Conservation (phyloP, 1,140 invertebrate genomes). For the Leucophenga varia region DNA sequence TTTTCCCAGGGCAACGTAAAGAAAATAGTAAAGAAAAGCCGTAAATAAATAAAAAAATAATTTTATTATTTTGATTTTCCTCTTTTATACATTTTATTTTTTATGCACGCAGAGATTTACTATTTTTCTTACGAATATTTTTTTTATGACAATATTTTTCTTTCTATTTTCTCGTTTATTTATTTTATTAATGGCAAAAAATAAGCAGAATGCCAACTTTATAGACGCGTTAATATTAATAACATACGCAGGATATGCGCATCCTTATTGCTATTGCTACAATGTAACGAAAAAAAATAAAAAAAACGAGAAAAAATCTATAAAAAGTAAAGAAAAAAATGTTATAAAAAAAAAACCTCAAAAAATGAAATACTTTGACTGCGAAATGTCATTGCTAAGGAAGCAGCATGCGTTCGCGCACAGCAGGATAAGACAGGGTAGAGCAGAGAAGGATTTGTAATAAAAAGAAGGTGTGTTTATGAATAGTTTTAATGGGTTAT, state of each 20-base stretch:
- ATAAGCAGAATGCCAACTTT: too few species aligned
- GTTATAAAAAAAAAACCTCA: slow-evolving; percentile 11
- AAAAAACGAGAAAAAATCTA: background rate
- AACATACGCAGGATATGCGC: too few species aligned
- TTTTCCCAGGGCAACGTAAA: slow-evolving; percentile 11
- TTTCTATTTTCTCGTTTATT: slow-evolving; percentile 4
- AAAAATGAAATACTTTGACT: slow-evolving; percentile 18
- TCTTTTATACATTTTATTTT: too few species aligned
- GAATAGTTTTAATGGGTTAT: slow-evolving; percentile 53
- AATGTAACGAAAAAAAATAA: slow-evolving; percentile 21
- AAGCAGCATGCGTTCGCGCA: too few species aligned
- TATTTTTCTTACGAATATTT: too few species aligned
- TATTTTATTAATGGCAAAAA: background rate
- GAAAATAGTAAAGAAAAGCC: slow-evolving; percentile 5
- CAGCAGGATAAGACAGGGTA: too few species aligned
- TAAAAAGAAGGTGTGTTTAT: slow-evolving; percentile 37
- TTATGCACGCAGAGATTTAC: slow-evolving; percentile 11
- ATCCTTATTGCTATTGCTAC: too few species aligned
- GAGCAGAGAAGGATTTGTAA: too few species aligned
- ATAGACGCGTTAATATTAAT: too few species aligned
- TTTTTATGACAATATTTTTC: background rate
- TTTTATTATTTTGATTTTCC: slow-evolving; percentile 44
- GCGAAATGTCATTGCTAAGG: background rate
- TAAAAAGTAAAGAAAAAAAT: background rate
- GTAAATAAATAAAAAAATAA: slow-evolving; percentile 45